A percentile compares a stretch with the other conserved stretches of the same genome.
Evolutionary conservation across 2,888 invertebrate species (phyloP).

Genomic region (Melipona beecheii): DNA sequence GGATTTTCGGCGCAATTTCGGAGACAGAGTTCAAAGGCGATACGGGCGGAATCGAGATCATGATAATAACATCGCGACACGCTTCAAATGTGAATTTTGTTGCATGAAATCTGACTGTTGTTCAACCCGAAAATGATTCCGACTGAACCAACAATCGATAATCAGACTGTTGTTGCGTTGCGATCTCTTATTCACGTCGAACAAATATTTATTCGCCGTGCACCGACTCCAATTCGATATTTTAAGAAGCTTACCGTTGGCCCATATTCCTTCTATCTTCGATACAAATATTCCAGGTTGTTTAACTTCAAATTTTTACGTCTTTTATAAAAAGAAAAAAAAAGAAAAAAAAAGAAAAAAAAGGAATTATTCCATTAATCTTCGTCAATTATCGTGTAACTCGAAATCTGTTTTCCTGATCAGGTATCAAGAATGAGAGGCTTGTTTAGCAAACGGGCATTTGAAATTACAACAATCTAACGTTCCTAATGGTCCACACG

Average conservation of each 20-base stretch:
- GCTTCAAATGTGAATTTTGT: slow-evolving; percentile 14
- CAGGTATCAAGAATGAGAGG: slow-evolving; percentile 4
- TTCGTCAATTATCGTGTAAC: neutral
- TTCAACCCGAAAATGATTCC: slow-evolving; percentile 51
- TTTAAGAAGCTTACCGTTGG: slow-evolving; percentile 47
- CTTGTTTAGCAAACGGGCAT: slow-evolving; percentile 24
- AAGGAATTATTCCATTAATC: neutral
- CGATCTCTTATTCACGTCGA: slow-evolving; percentile 48
- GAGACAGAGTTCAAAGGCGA: neutral
- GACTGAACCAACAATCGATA: slow-evolving; percentile 59
- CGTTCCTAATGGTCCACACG: slow-evolving; percentile 49
- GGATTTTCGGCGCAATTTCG: neutral
- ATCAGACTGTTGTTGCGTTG: slow-evolving; percentile 51
- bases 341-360: no score
- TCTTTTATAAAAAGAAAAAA: neutral
- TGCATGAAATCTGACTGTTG: slow-evolving; percentile 30
- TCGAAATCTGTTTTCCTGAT: neutral
- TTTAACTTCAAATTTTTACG: neutral
- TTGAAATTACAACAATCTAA: slow-evolving; percentile 56
- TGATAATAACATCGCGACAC: neutral
- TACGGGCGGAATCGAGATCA: neutral
- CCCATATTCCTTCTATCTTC: slow-evolving; percentile 31
- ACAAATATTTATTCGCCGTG: slow-evolving; percentile 62
- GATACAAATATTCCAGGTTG: neutral
- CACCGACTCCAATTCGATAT: slow-evolving; percentile 55